Conservation (phyloP, 1,140 invertebrate genomes). For the Microplitis demolitor region DNA sequence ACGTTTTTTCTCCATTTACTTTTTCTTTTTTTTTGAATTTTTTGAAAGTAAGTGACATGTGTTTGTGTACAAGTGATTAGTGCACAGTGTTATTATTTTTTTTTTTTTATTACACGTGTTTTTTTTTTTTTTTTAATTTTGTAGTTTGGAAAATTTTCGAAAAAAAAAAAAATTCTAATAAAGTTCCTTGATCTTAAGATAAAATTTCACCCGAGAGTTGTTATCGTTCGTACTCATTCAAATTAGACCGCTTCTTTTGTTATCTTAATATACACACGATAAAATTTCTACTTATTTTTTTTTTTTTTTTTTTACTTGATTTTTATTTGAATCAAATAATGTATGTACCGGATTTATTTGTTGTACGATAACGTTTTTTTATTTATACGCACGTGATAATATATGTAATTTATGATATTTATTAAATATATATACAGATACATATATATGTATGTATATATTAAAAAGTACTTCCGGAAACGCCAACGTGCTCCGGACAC, state of each 20-base stretch:
- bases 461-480: constrained; percentile 20
- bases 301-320: background rate
- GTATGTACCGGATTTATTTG: constrained; percentile 10
- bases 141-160: no score
- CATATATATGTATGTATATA: background rate
- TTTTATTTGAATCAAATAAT: background rate
- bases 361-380: constrained; percentile 19
- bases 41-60: no score
- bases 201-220: constrained; percentile 13
- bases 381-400: constrained; percentile 16
- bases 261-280: background rate
- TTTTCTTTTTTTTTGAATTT: no score
- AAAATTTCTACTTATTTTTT: background rate
- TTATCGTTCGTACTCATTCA: background rate
- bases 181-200: constrained; percentile 19
- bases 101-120: no score
- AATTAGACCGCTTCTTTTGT: constrained; percentile 6
- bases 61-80: no score
- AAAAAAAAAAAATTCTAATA: background rate
- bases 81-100: no score
- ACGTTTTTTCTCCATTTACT: no score
- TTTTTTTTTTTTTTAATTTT: background rate
- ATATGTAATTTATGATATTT: background rate
- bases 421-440: background rate
- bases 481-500: constrained; percentile 24